Base-by-base conservation (phyloP, 1,140 invertebrate genomes). In the Probaryconus sp. region DNA sequence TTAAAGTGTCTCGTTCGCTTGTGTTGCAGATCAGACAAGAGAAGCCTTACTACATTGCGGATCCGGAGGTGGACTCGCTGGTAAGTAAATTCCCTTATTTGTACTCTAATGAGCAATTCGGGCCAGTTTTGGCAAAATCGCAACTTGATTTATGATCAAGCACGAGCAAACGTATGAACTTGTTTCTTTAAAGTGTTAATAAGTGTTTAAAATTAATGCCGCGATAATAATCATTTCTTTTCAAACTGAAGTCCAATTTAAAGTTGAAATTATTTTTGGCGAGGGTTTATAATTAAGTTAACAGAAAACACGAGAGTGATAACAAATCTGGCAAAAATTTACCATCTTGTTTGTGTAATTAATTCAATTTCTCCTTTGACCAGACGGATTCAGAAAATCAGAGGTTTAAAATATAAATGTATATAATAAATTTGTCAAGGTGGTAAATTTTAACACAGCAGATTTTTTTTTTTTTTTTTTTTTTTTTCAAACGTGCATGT, bases 21-120 rank as follows among this genome's bases (percentile, higher is more conserved):
- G 90, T 89, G 88, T 93, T 94, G 83, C 94, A 98, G 96, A 97
- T 97, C 91, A 94, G 96, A 89, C 94, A 96, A 92, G 96, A 98
- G 90, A 97, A 97, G 92, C 96, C 96, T 83, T 98, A 97, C 91
- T 98, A 98, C 90, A 95, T 96, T 90, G 96, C 97, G 84, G 96
- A 98, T 90, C 96, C 96, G 83, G 97, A 98, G 93, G 94, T 98
- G 88, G 97, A 98, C 90, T 97, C 96, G 90, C 92, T 98, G 92
- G 96, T 98, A 92, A 97, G 96, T 96, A 69, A 69, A 70, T 74
- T 60, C 45, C 67, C 67, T 78, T 72, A 78, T 69, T 72, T 69
- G 75, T 77, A 65, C 33, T 47, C 53, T 64, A 75, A 75, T 58
- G 65, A 75, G 64, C 56, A 51, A 64, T 64, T 47, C 61, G 48